Percentiles rank a stretch among this genome's conserved stretches.
These are phyloP conservation scores for Dasyornis broadbenti DNA, from an alignment of 2,113 vertebrate species.

Conservation along the genomic window DNA sequence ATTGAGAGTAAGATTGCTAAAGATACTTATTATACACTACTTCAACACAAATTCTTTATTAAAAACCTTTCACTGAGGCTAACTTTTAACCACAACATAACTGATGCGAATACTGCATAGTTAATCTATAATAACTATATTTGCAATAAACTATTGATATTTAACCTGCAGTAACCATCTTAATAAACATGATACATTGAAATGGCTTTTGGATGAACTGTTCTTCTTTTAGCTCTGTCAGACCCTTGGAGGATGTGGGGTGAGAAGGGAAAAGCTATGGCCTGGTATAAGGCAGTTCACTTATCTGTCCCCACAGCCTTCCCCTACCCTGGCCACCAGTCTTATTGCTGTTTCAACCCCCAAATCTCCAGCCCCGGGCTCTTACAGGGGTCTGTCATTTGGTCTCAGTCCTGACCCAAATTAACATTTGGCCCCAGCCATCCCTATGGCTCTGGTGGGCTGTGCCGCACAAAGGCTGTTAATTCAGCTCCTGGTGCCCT, in stretches of 20 bases:
- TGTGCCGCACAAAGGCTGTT: neutral
- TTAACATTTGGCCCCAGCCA: neutral
- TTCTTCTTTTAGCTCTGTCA: neutral
- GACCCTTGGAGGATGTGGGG: neutral
- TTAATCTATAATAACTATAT: conserved; percentile 36
- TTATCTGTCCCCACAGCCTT: neutral
- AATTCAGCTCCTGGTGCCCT: neutral
- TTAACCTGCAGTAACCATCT: conserved; percentile 59
- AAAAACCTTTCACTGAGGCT: conserved; percentile 16
- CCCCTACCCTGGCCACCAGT: neutral
- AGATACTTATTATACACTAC: conserved; percentile 31
- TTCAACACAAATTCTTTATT: conserved; percentile 49
- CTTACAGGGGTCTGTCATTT: neutral
- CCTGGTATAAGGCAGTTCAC: neutral
- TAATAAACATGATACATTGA: conserved; percentile 48
- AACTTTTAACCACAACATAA: conserved; percentile 23
- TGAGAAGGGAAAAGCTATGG: neutral
- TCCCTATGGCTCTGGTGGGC: neutral
- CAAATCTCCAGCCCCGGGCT: neutral
- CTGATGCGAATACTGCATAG: neutral
- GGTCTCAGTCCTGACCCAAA: neutral
- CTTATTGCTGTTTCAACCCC: neutral
- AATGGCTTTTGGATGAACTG: neutral
- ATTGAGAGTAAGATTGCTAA: conserved; percentile 48
- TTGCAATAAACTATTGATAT: conserved; percentile 54